These are phyloP conservation scores for Daubentonia madagascariensis DNA, from an alignment of 2,113 vertebrate species.

Conservation along the genomic window DNA sequence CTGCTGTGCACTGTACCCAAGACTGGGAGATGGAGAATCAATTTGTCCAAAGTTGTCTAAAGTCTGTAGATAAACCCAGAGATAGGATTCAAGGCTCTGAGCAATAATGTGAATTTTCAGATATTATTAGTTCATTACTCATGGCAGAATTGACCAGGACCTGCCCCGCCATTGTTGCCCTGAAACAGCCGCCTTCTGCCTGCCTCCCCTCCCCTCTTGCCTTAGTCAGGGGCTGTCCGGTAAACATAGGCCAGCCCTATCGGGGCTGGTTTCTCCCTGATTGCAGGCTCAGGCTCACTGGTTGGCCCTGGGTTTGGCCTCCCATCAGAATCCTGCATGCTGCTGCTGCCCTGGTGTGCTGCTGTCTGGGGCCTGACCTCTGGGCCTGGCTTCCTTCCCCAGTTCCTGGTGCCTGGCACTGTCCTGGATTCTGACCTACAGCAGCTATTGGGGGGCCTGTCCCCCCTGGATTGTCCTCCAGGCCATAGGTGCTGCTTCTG, in stretches of 20 bases:
- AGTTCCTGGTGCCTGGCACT: neutral
- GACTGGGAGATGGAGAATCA: neutral
- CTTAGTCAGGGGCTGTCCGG: neutral
- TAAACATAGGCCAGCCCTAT: neutral
- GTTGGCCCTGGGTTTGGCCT: neutral
- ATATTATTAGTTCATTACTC: neutral
- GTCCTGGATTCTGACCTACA: neutral
- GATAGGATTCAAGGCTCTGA: neutral
- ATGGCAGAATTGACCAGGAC: rapidly evolving
- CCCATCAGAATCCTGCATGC: neutral
- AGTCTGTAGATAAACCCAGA: neutral
- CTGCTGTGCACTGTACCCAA: neutral
- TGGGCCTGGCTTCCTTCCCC: too few relatives aligned
- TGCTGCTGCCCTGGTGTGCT: rapidly evolving
- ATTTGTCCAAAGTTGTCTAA: neutral
- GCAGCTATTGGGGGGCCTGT: neutral
- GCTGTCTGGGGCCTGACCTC: too few relatives aligned
- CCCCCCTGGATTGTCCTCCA: neutral
- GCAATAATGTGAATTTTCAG: neutral
- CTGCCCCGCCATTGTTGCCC: neutral
- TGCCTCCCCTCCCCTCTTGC: rapidly evolving
- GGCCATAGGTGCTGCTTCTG: neutral
- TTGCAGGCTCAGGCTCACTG: too few relatives aligned
- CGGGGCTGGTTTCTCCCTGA: neutral
- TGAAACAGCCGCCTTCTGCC: neutral